Conservation (phyloP, 2,113 vertebrate genomes). For the Macrotis lagotis region DNA sequence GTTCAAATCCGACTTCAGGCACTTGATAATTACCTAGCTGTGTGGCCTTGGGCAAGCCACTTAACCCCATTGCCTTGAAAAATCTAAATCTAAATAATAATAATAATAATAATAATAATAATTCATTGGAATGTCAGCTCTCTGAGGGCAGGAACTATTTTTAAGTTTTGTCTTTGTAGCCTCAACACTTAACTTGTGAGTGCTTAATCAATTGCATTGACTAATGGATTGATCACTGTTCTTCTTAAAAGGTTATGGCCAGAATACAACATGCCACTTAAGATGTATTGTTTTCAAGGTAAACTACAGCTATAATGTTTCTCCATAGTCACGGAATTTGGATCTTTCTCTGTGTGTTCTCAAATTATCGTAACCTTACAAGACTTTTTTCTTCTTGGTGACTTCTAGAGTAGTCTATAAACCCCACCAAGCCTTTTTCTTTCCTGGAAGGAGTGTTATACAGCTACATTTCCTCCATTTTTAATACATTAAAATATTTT, state of each 20-base stretch:
- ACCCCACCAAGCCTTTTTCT: neutral
- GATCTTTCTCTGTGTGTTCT: neutral
- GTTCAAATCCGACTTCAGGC: too few species aligned
- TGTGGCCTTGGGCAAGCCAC: too few species aligned
- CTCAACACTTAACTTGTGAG: neutral
- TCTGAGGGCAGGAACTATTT: neutral
- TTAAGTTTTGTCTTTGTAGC: neutral
- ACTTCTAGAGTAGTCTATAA: neutral
- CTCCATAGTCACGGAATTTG: neutral
- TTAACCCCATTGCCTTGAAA: too few species aligned
- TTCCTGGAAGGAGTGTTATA: neutral
- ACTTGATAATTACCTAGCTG: too few species aligned
- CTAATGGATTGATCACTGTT: neutral
- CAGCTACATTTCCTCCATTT: neutral
- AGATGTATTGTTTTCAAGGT: neutral
- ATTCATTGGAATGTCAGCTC: neutral
- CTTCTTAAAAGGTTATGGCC: neutral
- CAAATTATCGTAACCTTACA: neutral
- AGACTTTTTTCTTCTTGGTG: neutral
- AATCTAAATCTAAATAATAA: too few species aligned
- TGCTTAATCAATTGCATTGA: neutral
- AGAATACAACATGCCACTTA: neutral
- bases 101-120: too few species aligned
- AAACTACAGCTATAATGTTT: neutral
- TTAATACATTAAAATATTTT: neutral